Conservation (phyloP, 2,113 vertebrate species). For the Gallinago paraguaiae region DNA sequence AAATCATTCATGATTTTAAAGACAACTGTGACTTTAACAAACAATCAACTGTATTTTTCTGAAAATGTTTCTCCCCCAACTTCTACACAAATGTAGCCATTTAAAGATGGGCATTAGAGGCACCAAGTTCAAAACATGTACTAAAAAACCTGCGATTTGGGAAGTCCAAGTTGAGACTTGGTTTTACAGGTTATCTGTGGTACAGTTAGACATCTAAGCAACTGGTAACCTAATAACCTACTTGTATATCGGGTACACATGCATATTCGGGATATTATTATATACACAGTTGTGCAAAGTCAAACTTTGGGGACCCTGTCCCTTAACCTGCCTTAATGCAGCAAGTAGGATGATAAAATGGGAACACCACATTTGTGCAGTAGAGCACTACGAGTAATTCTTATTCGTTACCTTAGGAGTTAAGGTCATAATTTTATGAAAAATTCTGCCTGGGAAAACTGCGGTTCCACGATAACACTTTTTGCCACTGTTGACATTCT, state of each 20-base stretch:
- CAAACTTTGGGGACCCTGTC: neutral
- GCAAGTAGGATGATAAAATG: neutral
- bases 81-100: neutral
- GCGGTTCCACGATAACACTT: neutral
- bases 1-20: neutral
- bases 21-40: neutral
- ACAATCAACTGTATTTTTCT: neutral
- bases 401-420: neutral
- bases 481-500: neutral
- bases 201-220: neutral
- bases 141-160: neutral
- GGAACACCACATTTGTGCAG: neutral
- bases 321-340: neutral
- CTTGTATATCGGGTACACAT: too few species aligned
- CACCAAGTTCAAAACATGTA: accelerated
- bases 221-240: neutral
- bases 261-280: neutral
- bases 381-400: neutral
- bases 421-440: neutral
- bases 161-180: neutral
- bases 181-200: neutral
- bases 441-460: neutral
- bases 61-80: neutral
- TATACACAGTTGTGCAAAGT: neutral
- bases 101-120: neutral